A percentile compares a stretch with the other conserved stretches of the same genome.
These are phyloP conservation scores for Calliphora vomitoria DNA, from an alignment of 2,888 invertebrate genomes.

Conservation along the genomic window DNA sequence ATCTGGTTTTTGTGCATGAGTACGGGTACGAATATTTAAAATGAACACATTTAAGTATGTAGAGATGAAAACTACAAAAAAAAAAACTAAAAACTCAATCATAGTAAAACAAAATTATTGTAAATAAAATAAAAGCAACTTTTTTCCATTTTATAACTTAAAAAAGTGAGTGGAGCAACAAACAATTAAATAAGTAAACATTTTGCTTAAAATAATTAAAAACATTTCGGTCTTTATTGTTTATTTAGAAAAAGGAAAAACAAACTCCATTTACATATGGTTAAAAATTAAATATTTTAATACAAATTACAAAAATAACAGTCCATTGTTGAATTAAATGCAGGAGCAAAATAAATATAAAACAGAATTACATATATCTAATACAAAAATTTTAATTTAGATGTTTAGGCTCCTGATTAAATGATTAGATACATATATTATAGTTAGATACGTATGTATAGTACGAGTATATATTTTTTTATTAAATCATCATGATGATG, in stretches of 20 bases:
- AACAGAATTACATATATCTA: neutral
- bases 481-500: constrained; percentile 21
- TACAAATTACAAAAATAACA: constrained; percentile 59
- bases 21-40: constrained; percentile 33
- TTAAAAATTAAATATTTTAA: constrained; percentile 52
- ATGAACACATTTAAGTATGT: neutral
- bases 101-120: neutral
- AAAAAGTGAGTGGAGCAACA: neutral
- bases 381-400: too few relatives aligned
- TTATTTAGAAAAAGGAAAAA: constrained; percentile 31
- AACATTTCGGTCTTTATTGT: constrained; percentile 21
- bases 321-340: constrained; percentile 44
- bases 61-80: neutral
- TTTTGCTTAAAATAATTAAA: constrained; percentile 37
- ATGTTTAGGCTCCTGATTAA: neutral
- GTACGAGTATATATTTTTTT: neutral
- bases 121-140: neutral
- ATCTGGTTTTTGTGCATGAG: constrained; percentile 61
- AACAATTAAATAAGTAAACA: constrained; percentile 13
- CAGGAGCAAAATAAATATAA: neutral
- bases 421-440: too few relatives aligned
- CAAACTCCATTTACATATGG: constrained; percentile 37
- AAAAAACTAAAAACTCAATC: neutral
- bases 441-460: neutral
- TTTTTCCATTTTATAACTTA: neutral